phyloP scores from a whole-genome alignment of 1,140 invertebrate species.

The Harlomillsia oculata region DNA sequence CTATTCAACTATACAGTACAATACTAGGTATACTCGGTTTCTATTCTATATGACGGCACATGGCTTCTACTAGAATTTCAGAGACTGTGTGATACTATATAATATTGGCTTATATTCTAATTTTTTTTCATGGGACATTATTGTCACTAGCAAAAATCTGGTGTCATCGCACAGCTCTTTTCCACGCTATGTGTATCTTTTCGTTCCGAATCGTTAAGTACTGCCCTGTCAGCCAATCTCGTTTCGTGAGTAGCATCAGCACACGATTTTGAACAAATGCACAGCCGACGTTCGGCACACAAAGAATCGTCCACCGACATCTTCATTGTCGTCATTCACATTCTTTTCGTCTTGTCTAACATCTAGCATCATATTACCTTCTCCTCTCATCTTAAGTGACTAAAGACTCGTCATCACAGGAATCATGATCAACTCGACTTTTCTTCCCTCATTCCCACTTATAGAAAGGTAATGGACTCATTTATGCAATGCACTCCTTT shows the following conservation, averaged over 20 bases:
- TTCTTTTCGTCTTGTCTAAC: background rate
- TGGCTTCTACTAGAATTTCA: background rate
- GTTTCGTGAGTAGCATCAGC: constrained; percentile 3
- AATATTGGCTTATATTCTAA: constrained; percentile 10
- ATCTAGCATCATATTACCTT: background rate
- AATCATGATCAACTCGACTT: too few species aligned
- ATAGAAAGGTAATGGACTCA: too few species aligned
- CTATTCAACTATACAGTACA: too few species aligned
- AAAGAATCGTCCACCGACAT: too few species aligned
- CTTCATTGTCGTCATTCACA: background rate
- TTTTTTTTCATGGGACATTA: constrained; percentile 16
- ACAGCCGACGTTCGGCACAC: too few species aligned
- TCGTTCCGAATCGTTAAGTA: constrained; percentile 30
- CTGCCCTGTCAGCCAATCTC: constrained; percentile 17
- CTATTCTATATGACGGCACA: background rate
- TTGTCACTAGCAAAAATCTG: constrained; percentile 1
- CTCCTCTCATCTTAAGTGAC: too few species aligned
- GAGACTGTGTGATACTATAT: background rate
- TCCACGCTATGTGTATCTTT: constrained; percentile 3
- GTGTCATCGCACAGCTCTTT: background rate
- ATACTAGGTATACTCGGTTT: too few species aligned
- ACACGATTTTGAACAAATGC: too few species aligned
- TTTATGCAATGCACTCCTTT: too few species aligned
- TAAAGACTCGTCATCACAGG: too few species aligned
- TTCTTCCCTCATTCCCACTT: too few species aligned